Conservation (phyloP, 2,888 invertebrate species). For the Eupithecia insigniata region DNA sequence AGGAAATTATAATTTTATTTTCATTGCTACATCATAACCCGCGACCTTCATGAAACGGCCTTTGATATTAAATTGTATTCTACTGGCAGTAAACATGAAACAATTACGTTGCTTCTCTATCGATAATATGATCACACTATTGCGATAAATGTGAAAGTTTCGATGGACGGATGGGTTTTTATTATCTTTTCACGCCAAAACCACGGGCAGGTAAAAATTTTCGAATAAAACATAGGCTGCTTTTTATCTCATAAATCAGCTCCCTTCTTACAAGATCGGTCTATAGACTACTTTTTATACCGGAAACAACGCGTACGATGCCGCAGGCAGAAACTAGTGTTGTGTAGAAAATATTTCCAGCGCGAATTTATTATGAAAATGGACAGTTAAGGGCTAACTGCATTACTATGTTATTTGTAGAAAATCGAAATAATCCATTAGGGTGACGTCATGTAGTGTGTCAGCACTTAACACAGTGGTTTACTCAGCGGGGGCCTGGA, state of each 20-base stretch:
- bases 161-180: neutral
- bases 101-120: neutral
- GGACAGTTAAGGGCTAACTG: neutral
- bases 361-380: neutral
- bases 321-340: neutral
- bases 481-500: neutral
- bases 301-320: neutral
- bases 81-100: neutral
- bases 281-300: neutral
- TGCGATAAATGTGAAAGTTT: neutral
- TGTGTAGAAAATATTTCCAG: neutral
- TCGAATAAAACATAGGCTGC: neutral
- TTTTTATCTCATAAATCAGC: neutral
- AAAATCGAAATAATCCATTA: conserved; percentile 5
- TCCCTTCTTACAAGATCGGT: neutral
- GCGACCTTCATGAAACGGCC: neutral
- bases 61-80: neutral
- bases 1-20: neutral
- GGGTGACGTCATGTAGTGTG: neutral
- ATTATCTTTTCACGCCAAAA: neutral
- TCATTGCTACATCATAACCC: neutral
- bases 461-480: neutral
- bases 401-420: neutral
- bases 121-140: neutral
- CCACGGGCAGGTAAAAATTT: too few relatives aligned